These are phyloP conservation scores for Otus sunia DNA, from an alignment of 2,113 vertebrate species.

Conservation along the genomic window DNA sequence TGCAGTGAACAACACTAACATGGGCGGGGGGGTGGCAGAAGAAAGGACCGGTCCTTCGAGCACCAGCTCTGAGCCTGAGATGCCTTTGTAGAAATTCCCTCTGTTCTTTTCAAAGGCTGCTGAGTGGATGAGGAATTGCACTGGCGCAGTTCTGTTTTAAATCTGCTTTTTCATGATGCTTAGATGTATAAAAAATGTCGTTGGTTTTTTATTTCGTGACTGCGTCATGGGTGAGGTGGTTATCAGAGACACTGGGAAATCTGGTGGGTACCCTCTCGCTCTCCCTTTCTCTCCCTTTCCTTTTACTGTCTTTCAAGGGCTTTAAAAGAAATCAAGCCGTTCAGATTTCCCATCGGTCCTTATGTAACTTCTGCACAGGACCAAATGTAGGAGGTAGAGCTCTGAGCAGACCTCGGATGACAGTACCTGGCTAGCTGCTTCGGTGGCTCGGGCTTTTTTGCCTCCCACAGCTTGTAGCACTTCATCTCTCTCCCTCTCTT, in stretches of 20 bases:
- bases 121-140: neutral
- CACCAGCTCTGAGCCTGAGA: neutral
- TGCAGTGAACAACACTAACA: neutral
- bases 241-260: neutral
- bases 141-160: neutral
- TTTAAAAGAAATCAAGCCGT: neutral
- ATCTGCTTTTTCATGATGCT: neutral
- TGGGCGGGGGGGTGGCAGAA: neutral
- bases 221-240: neutral
- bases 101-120: conserved; percentile 30
- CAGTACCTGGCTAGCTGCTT: neutral
- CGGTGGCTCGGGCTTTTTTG: neutral
- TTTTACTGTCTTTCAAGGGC: neutral
- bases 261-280: neutral
- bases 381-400: neutral
- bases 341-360: neutral
- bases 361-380: neutral
- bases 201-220: neutral
- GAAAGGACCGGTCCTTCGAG: neutral
- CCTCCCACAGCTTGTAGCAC: neutral
- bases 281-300: neutral
- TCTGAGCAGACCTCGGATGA: neutral
- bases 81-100: conserved; percentile 23
- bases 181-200: neutral
- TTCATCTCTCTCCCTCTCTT: neutral